Base-by-base conservation (phyloP, 2,797 vertebrate genomes). In the Oreonectes daqikongensis region DNA sequence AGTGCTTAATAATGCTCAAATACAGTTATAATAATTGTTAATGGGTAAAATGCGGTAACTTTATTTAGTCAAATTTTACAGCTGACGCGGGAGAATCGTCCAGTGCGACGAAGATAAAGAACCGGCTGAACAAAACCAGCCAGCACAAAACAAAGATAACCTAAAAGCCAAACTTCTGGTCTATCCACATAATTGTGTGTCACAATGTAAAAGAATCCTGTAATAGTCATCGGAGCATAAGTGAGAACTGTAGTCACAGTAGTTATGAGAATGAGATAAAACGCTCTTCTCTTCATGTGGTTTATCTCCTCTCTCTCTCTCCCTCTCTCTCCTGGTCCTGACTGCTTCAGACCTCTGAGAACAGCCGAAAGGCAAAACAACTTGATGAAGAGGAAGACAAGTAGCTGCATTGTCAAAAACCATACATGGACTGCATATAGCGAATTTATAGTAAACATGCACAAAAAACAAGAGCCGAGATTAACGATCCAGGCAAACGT, bases 221-320 rank as follows among this genome's bases (percentile, higher is more conserved):
- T 46, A 17, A 46, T 17, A 17, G 42, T 46, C 3, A 46, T 4
- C 6, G 42, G 42, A 46, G 14, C 42, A 46, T 17, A 46, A 2
- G 42, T 15, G 42, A 46, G 4, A 46, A 46, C 14, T 17, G 42
- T 46, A 17, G 42, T 46, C 4, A 46, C 42, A 17, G 42, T 46
- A 17, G 42, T 46, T 48, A 48, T 48, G 6, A 48, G 46, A n/a
- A 48, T 48, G 46, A 48, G 46, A 48, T 48, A 8, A 48, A 86
- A 88, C 84, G 44, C 81, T 48, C 18, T n/a, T 48, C 1, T 48
- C 46, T 48, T 48, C 46, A 48, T 48, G 17, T 48, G 46, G 46
- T 48, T 46, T 46, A 18, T 17, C 46, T 48, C 44, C 44, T 7
- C 17, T 48, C 44, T 48, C 17, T 48, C 46, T 48, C 46, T 48